Evolutionary conservation across 2,113 vertebrate genomes (phyloP), one percentile per base, ranked within the genome.

Genomic region (Halcyon senegalensis): DNA sequence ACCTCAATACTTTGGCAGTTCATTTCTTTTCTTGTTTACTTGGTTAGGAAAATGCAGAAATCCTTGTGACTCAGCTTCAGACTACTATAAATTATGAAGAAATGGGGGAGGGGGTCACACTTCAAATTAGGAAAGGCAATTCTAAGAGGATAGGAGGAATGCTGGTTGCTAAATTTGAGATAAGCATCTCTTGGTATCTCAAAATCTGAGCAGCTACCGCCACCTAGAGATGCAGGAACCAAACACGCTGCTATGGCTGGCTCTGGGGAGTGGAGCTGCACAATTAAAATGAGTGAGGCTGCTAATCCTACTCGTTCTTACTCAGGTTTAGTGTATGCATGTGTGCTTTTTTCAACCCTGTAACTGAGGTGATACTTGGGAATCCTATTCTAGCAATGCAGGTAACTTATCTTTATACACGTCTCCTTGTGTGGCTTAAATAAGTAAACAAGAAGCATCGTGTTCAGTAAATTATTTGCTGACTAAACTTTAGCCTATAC

Each of bases 11-110:
- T 96, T 93, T 58, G 62, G 68, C 89, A 90, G 90, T 94, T 95
- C 62, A 74, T 60, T 83, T 91, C 91, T 95, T 90, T 97, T 95
- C 94, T 93, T 81, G 87, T 97, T 64, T 72, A 91, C 51, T 96
- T 28, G 87, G 86, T 89, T 81, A 95, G 84, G 88, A 78, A 97
- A 88, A 95, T 59, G 69, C 80, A 95, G 84, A 94, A 96, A 94
- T 94, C 67, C 51, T 92, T 96, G 84, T 94, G 86, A 93, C 84
- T 96, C 81, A 96, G 76, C 93, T 96, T 95, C 84, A 95, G 80
- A 95, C 81, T 96, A 90, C 96, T 97, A 93, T 95, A 96, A 94
- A 97, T 96, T 96, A 91, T 96, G 87, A 69, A 95, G 91, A 94
- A 96, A 94, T 85, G 95, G 87, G 91, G 92, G 94, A 89, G 78